These are phyloP conservation scores for Cavia porcellus DNA, from an alignment of 2,113 vertebrate species.

Conservation along the genomic window DNA sequence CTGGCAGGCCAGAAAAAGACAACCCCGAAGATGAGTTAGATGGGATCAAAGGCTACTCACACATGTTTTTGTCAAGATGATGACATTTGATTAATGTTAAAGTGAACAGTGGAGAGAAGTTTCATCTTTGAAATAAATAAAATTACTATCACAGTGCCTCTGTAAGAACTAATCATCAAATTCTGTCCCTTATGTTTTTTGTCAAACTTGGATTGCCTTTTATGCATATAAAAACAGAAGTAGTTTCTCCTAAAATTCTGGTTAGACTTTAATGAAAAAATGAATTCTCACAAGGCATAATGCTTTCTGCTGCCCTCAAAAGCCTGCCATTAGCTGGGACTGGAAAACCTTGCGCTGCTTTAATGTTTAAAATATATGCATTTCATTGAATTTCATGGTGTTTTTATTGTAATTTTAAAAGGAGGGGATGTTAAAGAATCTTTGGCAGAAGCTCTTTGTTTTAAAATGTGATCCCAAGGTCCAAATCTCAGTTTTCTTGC, in stretches of 20 bases:
- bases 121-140: conserved; percentile 41
- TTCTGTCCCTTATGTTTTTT: conserved; percentile 50
- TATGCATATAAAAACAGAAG: conserved; percentile 66
- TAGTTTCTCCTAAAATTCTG: conserved; percentile 56
- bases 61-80: conserved; percentile 31
- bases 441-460: conserved; percentile 67
- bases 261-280: conserved; percentile 75
- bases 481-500: conserved; percentile 61
- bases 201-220: conserved; percentile 63
- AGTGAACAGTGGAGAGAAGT: conserved; percentile 15
- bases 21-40: conserved; percentile 52
- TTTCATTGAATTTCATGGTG: conserved; percentile 69
- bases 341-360: conserved; percentile 71
- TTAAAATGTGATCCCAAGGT: conserved; percentile 50
- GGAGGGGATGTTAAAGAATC: background rate
- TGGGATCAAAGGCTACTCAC: background rate
- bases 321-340: conserved; percentile 37
- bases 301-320: conserved; percentile 41
- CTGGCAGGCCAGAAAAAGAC: background rate
- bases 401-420: conserved; percentile 57
- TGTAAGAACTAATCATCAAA: conserved; percentile 38
- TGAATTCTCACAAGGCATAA: conserved; percentile 15
- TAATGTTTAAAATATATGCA: conserved; percentile 69
- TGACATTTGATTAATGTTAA: background rate
- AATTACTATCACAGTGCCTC: background rate